Evolutionary conservation across 2,888 invertebrate species (phyloP), one percentile per base, ranked within the genome.

Genomic region (Pandemis cinnamomeana): DNA sequence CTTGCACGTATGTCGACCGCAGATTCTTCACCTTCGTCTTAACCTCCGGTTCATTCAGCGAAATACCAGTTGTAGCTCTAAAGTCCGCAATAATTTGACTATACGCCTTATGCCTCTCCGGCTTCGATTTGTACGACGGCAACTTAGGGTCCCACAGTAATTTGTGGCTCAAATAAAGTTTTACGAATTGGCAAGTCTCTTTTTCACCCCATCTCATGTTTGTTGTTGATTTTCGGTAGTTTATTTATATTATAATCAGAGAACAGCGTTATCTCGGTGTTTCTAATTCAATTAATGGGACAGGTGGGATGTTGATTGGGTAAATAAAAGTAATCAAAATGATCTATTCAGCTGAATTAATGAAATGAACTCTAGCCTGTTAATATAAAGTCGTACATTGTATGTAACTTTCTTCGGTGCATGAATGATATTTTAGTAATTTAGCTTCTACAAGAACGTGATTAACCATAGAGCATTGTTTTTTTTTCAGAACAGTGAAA

Each of bases 181-280:
- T 91, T 0, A 94, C 93, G 77, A 95, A 94, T 76, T 88, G 84
- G 66, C 85, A 86, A 4, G 94, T 95, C 77, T 90, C 89, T 7
- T 85, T 85, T 80, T 94, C 94, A 70, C 88, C 87, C 92, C 93
- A 94, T 82, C 89, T 85, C 91, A 90, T 91, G 77, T 79, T 85
- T 61, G 67, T 69, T 63, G 41, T 73, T 64, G 58, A 69, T 73
- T 51, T 73, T 55, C 2, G 11, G 8, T 44, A 51, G 15, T 53
- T 67, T 69, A 69, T 64, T 63, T 68, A 60, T 63, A 55, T 58
- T 42, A 41, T 36, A 15, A 41, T 41, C 55, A 8, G 20, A 55
- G 67, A 44, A 67, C 51, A 67, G 64, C 48, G 48, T 13, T 48
- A 20, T 5, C 13, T 36, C 46, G 15, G 44, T 48, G 13, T 13